Evolutionary conservation across 2,797 vertebrate species (phyloP).

Genomic region (Halcyon chelicuti): DNA sequence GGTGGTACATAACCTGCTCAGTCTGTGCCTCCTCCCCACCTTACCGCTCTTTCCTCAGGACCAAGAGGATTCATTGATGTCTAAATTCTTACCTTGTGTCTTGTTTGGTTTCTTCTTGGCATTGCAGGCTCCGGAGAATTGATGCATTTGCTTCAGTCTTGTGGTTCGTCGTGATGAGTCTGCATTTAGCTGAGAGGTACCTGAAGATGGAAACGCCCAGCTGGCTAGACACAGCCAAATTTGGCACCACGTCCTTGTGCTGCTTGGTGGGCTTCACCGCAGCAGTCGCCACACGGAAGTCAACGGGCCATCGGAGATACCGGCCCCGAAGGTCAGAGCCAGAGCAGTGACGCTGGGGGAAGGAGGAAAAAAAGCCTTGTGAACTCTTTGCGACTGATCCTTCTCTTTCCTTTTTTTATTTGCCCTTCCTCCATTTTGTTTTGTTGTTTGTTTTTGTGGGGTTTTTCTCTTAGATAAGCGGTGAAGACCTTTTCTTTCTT

Average conservation of each 20-base stretch:
- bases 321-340: slow-evolving; percentile 98
- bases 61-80: rapidly evolving
- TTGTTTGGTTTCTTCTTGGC: neutral
- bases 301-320: slow-evolving; percentile 85
- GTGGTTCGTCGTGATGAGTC: slow-evolving; percentile 88
- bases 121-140: slow-evolving; percentile 89
- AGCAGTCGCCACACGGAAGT: slow-evolving; percentile 89
- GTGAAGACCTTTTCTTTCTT: slow-evolving; percentile 47
- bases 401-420: slow-evolving; percentile 36
- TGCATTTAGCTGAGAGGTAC: slow-evolving; percentile 85
- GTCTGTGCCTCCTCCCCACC: neutral
- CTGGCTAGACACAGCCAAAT: slow-evolving; percentile 89
- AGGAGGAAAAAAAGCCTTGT: slow-evolving; percentile 60
- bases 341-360: slow-evolving; percentile 83
- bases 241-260: slow-evolving; percentile 86
- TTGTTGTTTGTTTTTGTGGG: neutral
- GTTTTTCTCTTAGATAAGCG: slow-evolving; percentile 12
- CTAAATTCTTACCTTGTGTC: neutral
- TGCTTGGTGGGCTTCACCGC: slow-evolving; percentile 93
- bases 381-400: slow-evolving; percentile 60
- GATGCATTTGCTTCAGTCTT: slow-evolving; percentile 89
- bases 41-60: neutral
- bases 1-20: neutral
- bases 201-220: slow-evolving; percentile 71
- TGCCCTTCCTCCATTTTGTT: neutral